Base-by-base conservation (phyloP, 2,888 invertebrate genomes). In the Drosophila flavopinicola region DNA sequence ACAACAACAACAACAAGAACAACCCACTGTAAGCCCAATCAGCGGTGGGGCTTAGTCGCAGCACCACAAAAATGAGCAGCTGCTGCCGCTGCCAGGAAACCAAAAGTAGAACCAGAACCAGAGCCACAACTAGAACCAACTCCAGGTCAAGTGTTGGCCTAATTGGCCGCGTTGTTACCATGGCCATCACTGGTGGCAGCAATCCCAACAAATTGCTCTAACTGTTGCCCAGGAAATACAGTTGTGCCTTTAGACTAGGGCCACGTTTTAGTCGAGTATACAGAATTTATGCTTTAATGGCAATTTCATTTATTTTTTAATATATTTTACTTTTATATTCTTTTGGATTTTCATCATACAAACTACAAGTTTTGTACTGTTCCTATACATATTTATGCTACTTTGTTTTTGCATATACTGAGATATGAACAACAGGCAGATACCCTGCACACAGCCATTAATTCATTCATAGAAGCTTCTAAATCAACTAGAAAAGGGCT, bases 1-100 rank as follows among this genome's bases (percentile, higher is more conserved):
- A n/a, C n/a, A n/a, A n/a, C n/a, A n/a, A n/a, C n/a, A n/a, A n/a
- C n/a, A n/a, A n/a, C n/a, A n/a, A n/a, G n/a, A n/a, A n/a, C n/a
- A 30, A 51, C 59, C 37, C 20, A 25, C 15, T 33, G 30, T 39
- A 24, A 38, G 51, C 52, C 64, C 63, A 78, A 74, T 65, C 59
- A 51, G 58, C 58, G 49, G 44, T 39, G 45, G 47, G 78, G 63
- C 85, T 77, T 85, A 85, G 60, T 42, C 11, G 32, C 29, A 17
- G 44, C 44, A 37, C 49, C 11, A 48, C 56, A 64, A 17, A 44
- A 44, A 44, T 51, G 60, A 74, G 58, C 85, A 77, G 59, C 78
- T 80, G 85, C 60, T 64, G 51, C 29, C 20, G n/a, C n/a, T n/a
- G n/a, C n/a, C n/a, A n/a, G n/a, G n/a, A n/a, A n/a, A n/a, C n/a